Conservation (phyloP, 2,797 vertebrate species). For the Erpetoichthys calabaricus region DNA sequence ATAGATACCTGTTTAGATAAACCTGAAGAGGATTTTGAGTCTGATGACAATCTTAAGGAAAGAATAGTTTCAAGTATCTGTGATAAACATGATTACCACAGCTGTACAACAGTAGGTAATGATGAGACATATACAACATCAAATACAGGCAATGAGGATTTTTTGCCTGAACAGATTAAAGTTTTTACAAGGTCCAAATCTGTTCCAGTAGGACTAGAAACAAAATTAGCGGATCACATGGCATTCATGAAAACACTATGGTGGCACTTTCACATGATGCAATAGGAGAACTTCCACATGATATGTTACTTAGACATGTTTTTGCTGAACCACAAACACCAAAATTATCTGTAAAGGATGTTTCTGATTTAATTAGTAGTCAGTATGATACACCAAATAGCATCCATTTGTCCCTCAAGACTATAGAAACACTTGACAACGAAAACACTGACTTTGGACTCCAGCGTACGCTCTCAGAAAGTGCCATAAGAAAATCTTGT, state of each 20-base stretch:
- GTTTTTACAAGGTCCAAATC: constrained; percentile 25
- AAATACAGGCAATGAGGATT: constrained; percentile 24
- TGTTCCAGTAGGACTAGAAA: constrained; percentile 17
- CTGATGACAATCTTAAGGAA: no score
- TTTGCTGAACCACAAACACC: constrained; percentile 19
- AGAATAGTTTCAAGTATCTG: no score
- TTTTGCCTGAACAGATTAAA: constrained; percentile 32
- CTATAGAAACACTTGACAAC: constrained; percentile 8
- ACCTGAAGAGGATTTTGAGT: no score
- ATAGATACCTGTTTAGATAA: no score
- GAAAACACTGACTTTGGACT: constrained; percentile 8
- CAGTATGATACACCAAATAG: constrained; percentile 12
- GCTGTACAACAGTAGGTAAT: no score
- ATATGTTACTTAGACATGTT: neutral
- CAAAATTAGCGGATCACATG: constrained; percentile 6
- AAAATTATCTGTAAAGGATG: constrained; percentile 16
- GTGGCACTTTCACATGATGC: no score
- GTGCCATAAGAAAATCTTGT: constrained; percentile 3
- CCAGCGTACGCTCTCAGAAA: constrained; percentile 8
- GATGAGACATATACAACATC: no score
- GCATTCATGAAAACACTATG: neutral
- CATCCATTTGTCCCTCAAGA: constrained; percentile 4
- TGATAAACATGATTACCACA: no score
- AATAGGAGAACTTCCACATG: no score
- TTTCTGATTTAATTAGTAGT: constrained; percentile 8